Evolutionary conservation across 2,888 invertebrate species (phyloP).

Genomic region (Homarus gammarus): DNA sequence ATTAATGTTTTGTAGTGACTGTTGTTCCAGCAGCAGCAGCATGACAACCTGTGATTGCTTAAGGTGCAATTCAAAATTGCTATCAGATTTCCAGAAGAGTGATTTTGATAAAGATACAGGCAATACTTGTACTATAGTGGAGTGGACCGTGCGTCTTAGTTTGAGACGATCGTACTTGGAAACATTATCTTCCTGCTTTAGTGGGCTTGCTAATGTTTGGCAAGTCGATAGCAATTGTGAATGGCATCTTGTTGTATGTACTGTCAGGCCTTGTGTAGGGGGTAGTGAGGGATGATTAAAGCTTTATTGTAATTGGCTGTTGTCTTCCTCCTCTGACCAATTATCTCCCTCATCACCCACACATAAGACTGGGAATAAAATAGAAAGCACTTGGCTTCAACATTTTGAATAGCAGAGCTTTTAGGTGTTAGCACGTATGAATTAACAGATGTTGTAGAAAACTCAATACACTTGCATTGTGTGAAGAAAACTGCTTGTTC

Average conservation of each 20-base stretch:
- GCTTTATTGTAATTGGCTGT: slow-evolving; percentile 53
- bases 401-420: slow-evolving; percentile 61
- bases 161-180: neutral
- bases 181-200: neutral
- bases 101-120: neutral
- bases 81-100: slow-evolving; percentile 2
- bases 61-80: slow-evolving; percentile 38
- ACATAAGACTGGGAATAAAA: slow-evolving; percentile 26
- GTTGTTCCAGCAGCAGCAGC: slow-evolving; percentile 66
- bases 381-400: slow-evolving; percentile 56
- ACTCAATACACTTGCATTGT: slow-evolving; percentile 38
- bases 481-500: slow-evolving; percentile 43
- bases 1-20: slow-evolving; percentile 42
- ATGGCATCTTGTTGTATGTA: slow-evolving; percentile 34
- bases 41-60: slow-evolving; percentile 71
- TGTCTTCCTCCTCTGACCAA: slow-evolving; percentile 45
- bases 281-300: slow-evolving; percentile 35
- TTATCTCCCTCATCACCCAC: slow-evolving; percentile 30
- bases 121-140: neutral
- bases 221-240: slow-evolving; percentile 31
- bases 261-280: slow-evolving; percentile 25
- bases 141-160: neutral
- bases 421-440: slow-evolving; percentile 60
- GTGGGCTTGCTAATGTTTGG: neutral
- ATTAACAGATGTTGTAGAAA: slow-evolving; percentile 55